Evolutionary conservation across 2,113 vertebrate species (phyloP).

Genomic region (Glaucomys volans): DNA sequence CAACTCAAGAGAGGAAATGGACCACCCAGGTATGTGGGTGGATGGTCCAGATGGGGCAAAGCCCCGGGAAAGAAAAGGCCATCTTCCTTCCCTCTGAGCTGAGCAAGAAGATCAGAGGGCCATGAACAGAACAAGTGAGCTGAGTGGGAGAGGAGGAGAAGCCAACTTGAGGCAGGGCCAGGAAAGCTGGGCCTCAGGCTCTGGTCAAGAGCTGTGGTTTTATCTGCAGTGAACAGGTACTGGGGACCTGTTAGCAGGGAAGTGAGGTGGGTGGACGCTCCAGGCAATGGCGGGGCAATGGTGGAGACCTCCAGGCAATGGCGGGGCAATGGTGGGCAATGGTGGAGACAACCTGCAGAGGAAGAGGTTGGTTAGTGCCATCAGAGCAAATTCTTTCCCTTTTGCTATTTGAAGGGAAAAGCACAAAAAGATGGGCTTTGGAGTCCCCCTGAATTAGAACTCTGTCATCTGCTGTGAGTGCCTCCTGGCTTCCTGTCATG

Average conservation of each 20-base stretch:
- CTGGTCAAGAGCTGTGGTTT: background rate
- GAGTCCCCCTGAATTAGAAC: background rate
- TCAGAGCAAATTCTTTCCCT: background rate
- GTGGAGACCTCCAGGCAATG: background rate
- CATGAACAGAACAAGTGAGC: background rate
- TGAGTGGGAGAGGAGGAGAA: background rate
- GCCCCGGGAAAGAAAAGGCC: background rate
- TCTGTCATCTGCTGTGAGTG: background rate
- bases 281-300: background rate
- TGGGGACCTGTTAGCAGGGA: background rate
- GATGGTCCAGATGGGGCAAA: background rate
- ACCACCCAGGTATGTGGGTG: too few species aligned
- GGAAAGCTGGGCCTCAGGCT: background rate
- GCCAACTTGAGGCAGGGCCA: too few species aligned
- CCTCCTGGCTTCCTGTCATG: background rate
- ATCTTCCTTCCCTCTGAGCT: background rate
- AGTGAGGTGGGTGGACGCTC: background rate
- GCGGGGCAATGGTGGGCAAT: background rate
- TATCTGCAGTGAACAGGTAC: fast-evolving
- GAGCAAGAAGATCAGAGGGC: background rate
- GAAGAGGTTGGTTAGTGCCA: background rate
- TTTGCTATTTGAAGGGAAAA: background rate
- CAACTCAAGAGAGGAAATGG: background rate
- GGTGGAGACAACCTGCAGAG: background rate
- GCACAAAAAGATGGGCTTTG: background rate